These are phyloP conservation scores for Pocillopora verrucosa DNA, from an alignment of 64 coral and sea anemone species.

Conservation along the genomic window DNA sequence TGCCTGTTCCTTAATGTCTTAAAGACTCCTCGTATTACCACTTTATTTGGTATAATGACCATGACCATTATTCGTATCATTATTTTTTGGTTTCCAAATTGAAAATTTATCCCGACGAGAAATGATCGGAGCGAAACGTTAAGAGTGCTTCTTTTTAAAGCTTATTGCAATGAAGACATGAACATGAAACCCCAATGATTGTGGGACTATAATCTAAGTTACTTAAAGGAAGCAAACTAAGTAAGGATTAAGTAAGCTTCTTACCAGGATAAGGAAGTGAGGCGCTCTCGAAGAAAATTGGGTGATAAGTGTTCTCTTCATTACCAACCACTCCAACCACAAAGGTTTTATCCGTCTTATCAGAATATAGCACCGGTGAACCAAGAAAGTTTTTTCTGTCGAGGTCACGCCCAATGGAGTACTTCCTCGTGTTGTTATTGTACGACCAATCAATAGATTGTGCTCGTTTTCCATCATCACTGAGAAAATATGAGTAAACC, in stretches of 20 bases:
- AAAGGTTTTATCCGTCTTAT: not conserved
- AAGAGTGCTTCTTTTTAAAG: no score
- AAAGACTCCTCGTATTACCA: no score
- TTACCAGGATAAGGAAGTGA: not conserved
- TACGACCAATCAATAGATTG: not conserved
- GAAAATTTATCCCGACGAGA: no score
- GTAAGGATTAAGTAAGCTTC: not conserved
- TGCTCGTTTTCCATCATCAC: not conserved
- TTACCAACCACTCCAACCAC: not conserved
- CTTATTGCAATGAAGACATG: no score
- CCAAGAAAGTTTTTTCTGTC: not conserved
- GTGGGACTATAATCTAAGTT: no score
- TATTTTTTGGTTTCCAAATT: no score
- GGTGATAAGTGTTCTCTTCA: not conserved
- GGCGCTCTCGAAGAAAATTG: not conserved
- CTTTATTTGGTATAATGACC: no score
- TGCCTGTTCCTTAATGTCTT: no score
- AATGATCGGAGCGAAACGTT: no score
- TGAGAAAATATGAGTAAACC: not conserved
- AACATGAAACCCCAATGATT: no score
- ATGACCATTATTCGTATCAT: no score
- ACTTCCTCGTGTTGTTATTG: not conserved
- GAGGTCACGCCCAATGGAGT: not conserved
- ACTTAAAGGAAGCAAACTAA: no score
- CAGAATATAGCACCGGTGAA: not conserved